Evolutionary conservation across 1,140 invertebrate genomes (phyloP).

Genomic region (Cephus cinctus): DNA sequence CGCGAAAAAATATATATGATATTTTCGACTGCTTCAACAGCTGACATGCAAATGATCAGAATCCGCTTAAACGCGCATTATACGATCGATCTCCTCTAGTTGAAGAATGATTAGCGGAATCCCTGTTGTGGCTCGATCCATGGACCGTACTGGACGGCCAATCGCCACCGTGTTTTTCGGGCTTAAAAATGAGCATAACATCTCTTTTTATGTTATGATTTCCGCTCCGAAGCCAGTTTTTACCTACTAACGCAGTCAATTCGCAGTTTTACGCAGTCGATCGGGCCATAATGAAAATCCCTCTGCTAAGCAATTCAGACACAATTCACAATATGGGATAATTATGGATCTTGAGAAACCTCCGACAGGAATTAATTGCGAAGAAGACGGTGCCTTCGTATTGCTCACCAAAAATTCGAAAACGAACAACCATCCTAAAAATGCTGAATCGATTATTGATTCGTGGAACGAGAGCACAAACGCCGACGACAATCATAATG

Average conservation of each 20-base stretch:
- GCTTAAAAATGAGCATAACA: constrained; percentile 16
- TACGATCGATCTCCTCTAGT: too few relatives aligned
- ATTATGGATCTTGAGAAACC: constrained; percentile 14
- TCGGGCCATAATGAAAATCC: constrained; percentile 17
- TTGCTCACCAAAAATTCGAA: constrained; percentile 1
- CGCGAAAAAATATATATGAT: too few relatives aligned
- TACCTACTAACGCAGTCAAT: too few relatives aligned
- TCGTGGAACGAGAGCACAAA: not conserved
- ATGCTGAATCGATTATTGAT: not conserved
- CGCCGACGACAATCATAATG: constrained; percentile 1
- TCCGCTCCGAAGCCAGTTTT: too few relatives aligned
- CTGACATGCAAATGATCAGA: too few relatives aligned
- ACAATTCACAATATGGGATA: constrained; percentile 20
- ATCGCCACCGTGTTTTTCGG: constrained; percentile 14
- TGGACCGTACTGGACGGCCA: too few relatives aligned
- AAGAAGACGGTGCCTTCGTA: constrained; percentile 1
- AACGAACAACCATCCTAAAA: not conserved
- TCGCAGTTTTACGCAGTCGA: constrained; percentile 17
- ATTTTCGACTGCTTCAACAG: too few relatives aligned
- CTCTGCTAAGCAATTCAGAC: constrained; percentile 17
- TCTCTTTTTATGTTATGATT: too few relatives aligned
- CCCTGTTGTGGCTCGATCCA: too few relatives aligned
- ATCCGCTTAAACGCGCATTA: too few relatives aligned
- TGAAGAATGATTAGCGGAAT: too few relatives aligned
- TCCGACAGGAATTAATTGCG: constrained; percentile 10